Conservation (phyloP, 23 tunicate species). For the Trididemnum clinides region DNA sequence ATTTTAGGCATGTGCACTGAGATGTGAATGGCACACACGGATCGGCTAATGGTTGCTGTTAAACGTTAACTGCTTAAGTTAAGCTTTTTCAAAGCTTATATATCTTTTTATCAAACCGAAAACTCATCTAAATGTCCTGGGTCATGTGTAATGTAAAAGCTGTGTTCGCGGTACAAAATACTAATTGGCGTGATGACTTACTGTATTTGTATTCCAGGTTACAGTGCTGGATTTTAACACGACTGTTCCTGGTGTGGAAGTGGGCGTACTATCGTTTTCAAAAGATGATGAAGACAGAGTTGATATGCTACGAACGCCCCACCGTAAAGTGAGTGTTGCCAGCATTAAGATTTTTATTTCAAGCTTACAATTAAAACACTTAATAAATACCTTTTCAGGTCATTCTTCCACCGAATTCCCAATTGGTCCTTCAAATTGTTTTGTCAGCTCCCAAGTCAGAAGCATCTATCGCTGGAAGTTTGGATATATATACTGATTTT, state of each 20-base stretch:
- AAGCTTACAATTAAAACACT: background rate
- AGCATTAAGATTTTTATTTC: too few relatives aligned
- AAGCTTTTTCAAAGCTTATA: too few relatives aligned
- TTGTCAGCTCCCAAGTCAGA: constrained; percentile 59
- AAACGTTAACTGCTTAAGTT: too few relatives aligned
- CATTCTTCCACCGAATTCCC: constrained; percentile 44
- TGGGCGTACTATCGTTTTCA: constrained; percentile 36
- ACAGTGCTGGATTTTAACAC: constrained; percentile 45
- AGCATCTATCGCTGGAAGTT: constrained; percentile 33
- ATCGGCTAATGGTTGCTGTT: too few relatives aligned
- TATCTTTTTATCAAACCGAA: too few relatives aligned
- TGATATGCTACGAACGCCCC: background rate
- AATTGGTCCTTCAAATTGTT: constrained; percentile 41
- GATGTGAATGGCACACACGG: too few relatives aligned
- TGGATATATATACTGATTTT: constrained; percentile 52
- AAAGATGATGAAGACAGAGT: constrained; percentile 9
- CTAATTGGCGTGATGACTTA: too few relatives aligned
- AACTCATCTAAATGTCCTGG: too few relatives aligned
- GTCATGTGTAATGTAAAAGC: too few relatives aligned
- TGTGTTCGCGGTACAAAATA: too few relatives aligned
- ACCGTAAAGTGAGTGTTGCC: constrained; percentile 32
- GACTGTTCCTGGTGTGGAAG: constrained; percentile 31
- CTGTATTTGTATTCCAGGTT: too few relatives aligned
- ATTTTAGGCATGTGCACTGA: too few relatives aligned
- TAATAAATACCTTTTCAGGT: constrained; percentile 32